These are phyloP conservation scores for Gopherus flavomarginatus DNA, from an alignment of 2,113 vertebrate genomes.

Conservation along the genomic window DNA sequence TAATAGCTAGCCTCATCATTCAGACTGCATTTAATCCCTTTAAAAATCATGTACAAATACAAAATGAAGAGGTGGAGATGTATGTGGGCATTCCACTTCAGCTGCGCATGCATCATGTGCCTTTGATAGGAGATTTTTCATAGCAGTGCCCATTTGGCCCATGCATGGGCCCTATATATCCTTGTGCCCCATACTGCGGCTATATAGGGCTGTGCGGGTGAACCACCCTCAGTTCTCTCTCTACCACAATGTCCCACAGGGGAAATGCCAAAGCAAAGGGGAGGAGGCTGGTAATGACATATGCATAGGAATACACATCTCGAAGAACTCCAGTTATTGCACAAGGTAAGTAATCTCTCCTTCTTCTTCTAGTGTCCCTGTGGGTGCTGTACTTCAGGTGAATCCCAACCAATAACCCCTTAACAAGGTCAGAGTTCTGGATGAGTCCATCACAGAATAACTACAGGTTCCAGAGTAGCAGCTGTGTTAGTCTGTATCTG, in stretches of 20 bases:
- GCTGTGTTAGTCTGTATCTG: too few relatives aligned
- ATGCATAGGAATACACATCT: not conserved
- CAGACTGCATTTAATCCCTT: not conserved
- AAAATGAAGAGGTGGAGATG: not conserved
- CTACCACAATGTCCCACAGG: not conserved
- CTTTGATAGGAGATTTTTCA: not conserved
- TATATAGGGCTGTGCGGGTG: not conserved
- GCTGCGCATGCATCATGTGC: not conserved
- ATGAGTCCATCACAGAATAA: not conserved
- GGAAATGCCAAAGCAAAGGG: not conserved
- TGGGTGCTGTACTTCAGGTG: not conserved
- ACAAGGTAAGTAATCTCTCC: not conserved
- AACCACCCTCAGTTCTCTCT: not conserved
- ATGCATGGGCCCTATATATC: not conserved
- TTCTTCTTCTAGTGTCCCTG: not conserved
- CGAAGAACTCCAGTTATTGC: not conserved
- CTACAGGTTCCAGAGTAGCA: not conserved
- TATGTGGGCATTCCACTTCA: not conserved
- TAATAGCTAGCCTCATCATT: not conserved
- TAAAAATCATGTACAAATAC: not conserved
- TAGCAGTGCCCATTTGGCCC: not conserved
- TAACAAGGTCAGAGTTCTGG: not conserved
- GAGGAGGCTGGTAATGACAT: not conserved
- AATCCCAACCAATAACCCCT: not conserved
- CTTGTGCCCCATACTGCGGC: not conserved